Evolutionary conservation across 2,888 invertebrate species (phyloP).

Genomic region (Ornithoptera priamus): DNA sequence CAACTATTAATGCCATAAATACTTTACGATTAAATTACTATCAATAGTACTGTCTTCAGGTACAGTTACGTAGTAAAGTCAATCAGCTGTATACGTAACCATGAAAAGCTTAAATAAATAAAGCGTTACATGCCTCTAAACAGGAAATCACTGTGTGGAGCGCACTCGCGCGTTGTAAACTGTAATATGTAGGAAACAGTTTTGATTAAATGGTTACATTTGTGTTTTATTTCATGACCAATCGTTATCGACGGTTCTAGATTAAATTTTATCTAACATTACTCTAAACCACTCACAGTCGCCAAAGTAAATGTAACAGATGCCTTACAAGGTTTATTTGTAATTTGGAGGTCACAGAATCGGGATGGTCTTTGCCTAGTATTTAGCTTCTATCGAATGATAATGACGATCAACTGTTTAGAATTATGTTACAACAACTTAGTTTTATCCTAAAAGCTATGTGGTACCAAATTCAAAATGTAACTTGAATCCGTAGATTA

Average conservation of each 20-base stretch:
- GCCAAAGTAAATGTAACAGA: too few species aligned
- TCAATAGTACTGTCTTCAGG: neutral
- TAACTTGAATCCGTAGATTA: too few species aligned
- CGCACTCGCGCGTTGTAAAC: slow-evolving; percentile 46
- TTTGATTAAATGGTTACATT: neutral
- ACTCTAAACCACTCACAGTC: neutral
- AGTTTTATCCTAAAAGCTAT: too few species aligned
- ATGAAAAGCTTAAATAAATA: slow-evolving; percentile 5
- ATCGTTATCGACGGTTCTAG: neutral
- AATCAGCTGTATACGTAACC: slow-evolving; percentile 9
- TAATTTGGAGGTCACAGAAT: too few species aligned
- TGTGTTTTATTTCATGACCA: neutral
- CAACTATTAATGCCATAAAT: too few species aligned
- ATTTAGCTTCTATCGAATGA: too few species aligned
- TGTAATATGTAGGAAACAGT: slow-evolving; percentile 46
- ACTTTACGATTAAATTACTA: neutral
- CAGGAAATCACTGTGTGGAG: slow-evolving; percentile 35
- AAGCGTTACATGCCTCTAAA: slow-evolving; percentile 16
- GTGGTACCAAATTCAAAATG: too few species aligned
- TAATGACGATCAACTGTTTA: too few species aligned
- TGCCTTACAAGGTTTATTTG: too few species aligned
- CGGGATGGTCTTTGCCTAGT: too few species aligned
- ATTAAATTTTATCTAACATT: neutral
- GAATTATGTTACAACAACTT: too few species aligned
- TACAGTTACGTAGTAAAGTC: neutral